Conservation (phyloP, 2,888 invertebrate genomes). For the Aromia moschata region DNA sequence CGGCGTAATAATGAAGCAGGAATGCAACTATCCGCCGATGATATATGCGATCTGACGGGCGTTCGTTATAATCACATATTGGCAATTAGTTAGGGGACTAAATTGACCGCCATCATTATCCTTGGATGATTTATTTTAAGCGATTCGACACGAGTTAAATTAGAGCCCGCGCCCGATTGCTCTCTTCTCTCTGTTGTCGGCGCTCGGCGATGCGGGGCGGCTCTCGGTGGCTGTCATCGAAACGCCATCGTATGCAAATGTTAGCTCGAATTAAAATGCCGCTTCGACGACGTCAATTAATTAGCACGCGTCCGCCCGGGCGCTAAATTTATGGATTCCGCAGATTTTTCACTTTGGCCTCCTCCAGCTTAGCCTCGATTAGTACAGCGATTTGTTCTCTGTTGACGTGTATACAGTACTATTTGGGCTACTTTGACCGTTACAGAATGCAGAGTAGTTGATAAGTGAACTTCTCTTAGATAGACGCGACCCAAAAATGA, state of each 20-base stretch:
- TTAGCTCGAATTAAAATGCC: constrained; percentile 20
- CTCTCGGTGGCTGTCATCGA: constrained; percentile 19
- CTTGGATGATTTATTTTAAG: constrained; percentile 63
- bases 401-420: no score
- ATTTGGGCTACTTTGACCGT: no score
- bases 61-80: constrained; percentile 64
- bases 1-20: constrained; percentile 36
- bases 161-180: constrained; percentile 49
- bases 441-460: no score
- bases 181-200: no score
- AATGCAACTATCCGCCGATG: constrained; percentile 43
- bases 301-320: no score
- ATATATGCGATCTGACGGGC: constrained; percentile 58
- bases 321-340: no score
- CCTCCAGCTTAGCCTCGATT: no score
- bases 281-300: no score
- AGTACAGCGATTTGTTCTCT: no score
- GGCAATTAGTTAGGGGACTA: constrained; percentile 64
- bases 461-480: no score
- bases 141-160: constrained; percentile 62
- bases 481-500: no score
- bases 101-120: constrained; percentile 64
- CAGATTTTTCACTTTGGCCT: no score
- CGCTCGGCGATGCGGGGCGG: not conserved
- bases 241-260: constrained; percentile 27